Evolutionary conservation across 2,888 invertebrate genomes (phyloP).

Genomic region (Cabera pusaria): DNA sequence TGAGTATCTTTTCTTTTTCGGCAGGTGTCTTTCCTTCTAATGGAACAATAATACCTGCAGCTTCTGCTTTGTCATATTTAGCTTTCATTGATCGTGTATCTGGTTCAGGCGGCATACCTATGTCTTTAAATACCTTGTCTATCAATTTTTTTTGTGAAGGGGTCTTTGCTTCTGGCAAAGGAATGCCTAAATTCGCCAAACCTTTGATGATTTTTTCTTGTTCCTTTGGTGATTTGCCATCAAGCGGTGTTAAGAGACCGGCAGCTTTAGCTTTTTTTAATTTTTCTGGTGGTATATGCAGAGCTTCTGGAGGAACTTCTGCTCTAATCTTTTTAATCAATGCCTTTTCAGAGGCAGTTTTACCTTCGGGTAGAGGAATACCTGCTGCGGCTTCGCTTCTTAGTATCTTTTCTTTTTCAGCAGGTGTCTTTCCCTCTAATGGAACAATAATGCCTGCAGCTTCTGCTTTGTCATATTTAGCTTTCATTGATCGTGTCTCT

Average conservation of each 20-base stretch:
- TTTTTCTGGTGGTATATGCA: constrained; percentile 30
- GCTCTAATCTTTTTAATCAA: constrained; percentile 28
- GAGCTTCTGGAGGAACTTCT: constrained; percentile 19
- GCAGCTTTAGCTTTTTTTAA: constrained; percentile 37
- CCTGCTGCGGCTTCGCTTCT: constrained; percentile 33
- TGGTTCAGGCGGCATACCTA: constrained; percentile 6
- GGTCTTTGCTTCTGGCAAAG: constrained; percentile 38
- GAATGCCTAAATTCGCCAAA: constrained; percentile 34
- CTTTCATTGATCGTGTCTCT: constrained; percentile 30
- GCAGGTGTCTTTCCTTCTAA: no score
- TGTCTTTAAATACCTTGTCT: constrained; percentile 32
- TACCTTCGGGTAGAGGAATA: constrained; percentile 39
- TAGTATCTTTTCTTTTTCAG: constrained; percentile 25
- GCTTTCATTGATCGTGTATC: no score
- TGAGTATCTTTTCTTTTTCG: no score
- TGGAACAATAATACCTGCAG: no score
- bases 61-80: no score
- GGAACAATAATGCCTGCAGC: constrained; percentile 28
- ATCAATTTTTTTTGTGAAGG: constrained; percentile 37
- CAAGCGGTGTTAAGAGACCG: constrained; percentile 37
- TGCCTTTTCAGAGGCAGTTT: constrained; percentile 40
- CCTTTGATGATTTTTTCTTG: constrained; percentile 37
- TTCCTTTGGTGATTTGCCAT: constrained; percentile 35
- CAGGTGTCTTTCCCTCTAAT: constrained; percentile 22
- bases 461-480: constrained; percentile 29